Evolutionary conservation across 2,888 invertebrate species (phyloP).

Genomic region (Zaprionus bogoriensis): DNA sequence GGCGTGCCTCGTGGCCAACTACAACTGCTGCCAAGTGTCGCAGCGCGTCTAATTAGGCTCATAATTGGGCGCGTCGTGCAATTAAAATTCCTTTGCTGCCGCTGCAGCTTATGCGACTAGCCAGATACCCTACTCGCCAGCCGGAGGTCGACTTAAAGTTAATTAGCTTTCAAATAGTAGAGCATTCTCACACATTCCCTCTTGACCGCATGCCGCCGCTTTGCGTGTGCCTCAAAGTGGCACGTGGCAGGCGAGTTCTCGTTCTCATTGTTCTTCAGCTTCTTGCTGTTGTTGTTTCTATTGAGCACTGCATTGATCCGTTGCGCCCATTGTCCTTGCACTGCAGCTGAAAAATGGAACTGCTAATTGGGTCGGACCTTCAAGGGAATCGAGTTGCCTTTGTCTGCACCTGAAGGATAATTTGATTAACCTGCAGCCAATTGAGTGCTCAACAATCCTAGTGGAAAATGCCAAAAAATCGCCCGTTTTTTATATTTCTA

Average conservation of each 20-base stretch:
- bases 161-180: no score
- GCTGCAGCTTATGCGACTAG: slow-evolving; percentile 1
- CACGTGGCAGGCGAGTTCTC: slow-evolving; percentile 9
- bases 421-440: neutral
- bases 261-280: neutral
- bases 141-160: neutral
- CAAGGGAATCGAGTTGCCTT: neutral
- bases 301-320: slow-evolving; percentile 30
- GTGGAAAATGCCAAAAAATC: neutral
- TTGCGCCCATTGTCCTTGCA: neutral
- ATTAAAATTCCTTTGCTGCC: slow-evolving; percentile 53
- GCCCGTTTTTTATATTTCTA: no score
- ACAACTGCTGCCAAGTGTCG: slow-evolving; percentile 32
- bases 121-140: slow-evolving; percentile 1
- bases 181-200: no score
- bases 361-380: slow-evolving; percentile 26
- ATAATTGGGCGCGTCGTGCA: slow-evolving; percentile 44
- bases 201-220: no score
- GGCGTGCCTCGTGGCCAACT: slow-evolving; percentile 30
- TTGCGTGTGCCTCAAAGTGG: slow-evolving; percentile 2
- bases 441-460: neutral
- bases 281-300: slow-evolving; percentile 9
- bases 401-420: neutral
- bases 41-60: slow-evolving; percentile 56
- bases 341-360: neutral